phyloP scores from a whole-genome alignment of 2,113 vertebrate species.

The Chionomys nivalis region DNA sequence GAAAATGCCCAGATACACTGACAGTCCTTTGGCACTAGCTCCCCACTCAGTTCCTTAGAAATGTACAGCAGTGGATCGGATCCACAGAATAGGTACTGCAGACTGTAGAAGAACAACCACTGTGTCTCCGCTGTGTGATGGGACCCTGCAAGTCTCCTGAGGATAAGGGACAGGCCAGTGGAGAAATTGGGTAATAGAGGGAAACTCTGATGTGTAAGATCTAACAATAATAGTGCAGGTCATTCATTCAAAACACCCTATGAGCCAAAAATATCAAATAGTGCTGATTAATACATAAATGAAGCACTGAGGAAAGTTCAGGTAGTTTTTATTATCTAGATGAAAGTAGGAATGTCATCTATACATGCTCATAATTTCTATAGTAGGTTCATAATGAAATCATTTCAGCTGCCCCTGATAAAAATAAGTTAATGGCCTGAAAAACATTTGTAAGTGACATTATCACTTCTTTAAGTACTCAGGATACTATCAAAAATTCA shows the following conservation, averaged over 20 bases:
- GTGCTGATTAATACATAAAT: not conserved
- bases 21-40: slow-evolving; percentile 66
- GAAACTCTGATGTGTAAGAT: not conserved
- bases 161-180: not conserved
- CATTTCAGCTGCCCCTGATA: slow-evolving; percentile 3
- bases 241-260: not conserved
- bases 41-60: slow-evolving; percentile 1
- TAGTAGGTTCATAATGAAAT: slow-evolving; percentile 27
- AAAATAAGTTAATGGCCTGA: slow-evolving; percentile 33
- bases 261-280: not conserved
- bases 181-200: not conserved
- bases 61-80: not conserved
- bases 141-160: not conserved
- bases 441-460: slow-evolving; percentile 36
- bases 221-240: not conserved
- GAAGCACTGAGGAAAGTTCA: not conserved
- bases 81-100: not conserved
- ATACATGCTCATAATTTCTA: not conserved
- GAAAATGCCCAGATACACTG: slow-evolving; percentile 70
- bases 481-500: slow-evolving; percentile 56
- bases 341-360: not conserved
- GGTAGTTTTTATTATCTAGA: not conserved
- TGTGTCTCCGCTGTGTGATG: not conserved
- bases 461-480: slow-evolving; percentile 48
- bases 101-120: not conserved